phyloP scores from a whole-genome alignment of 2,113 vertebrate genomes.

The Grammomys dolichurus region DNA sequence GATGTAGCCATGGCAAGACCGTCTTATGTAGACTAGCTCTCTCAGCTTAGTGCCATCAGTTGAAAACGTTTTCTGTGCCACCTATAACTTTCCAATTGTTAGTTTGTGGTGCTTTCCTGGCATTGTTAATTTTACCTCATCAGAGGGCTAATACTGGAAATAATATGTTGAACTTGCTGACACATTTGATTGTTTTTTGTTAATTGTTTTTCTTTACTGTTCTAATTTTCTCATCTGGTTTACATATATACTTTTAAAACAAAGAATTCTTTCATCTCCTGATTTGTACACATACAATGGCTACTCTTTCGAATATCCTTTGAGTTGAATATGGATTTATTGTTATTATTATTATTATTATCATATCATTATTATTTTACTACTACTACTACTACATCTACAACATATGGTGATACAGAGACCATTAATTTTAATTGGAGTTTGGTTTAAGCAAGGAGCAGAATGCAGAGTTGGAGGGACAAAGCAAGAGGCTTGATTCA shows the following conservation, averaged over 20 bases:
- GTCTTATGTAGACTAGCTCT: not conserved
- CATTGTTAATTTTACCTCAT: slow-evolving; percentile 63
- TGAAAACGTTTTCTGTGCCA: slow-evolving; percentile 33
- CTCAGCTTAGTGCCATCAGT: not conserved
- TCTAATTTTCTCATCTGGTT: slow-evolving; percentile 54
- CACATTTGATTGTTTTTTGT: slow-evolving; percentile 55
- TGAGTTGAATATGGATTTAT: not conserved
- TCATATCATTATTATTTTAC: not conserved
- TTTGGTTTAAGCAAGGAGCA: slow-evolving; percentile 2
- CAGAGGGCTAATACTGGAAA: slow-evolving; percentile 30
- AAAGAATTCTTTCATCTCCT: not conserved
- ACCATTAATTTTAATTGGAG: slow-evolving; percentile 43
- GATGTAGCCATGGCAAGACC: not conserved
- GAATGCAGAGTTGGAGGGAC: not conserved
- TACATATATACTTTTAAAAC: slow-evolving; percentile 23
- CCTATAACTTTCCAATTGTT: slow-evolving; percentile 47
- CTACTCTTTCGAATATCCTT: slow-evolving; percentile 22
- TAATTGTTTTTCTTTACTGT: not conserved
- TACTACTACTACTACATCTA: not conserved
- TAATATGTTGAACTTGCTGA: slow-evolving; percentile 58
- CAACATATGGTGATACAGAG: not conserved
- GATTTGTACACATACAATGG: not conserved
- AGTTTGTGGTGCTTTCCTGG: slow-evolving; percentile 42
- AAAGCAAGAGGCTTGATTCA: slow-evolving; percentile 56
- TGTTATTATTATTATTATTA: slow-evolving; percentile 3